These are phyloP conservation scores for Coregonus ussuriensis DNA, from an alignment of 2,797 vertebrate species.

Conservation along the genomic window DNA sequence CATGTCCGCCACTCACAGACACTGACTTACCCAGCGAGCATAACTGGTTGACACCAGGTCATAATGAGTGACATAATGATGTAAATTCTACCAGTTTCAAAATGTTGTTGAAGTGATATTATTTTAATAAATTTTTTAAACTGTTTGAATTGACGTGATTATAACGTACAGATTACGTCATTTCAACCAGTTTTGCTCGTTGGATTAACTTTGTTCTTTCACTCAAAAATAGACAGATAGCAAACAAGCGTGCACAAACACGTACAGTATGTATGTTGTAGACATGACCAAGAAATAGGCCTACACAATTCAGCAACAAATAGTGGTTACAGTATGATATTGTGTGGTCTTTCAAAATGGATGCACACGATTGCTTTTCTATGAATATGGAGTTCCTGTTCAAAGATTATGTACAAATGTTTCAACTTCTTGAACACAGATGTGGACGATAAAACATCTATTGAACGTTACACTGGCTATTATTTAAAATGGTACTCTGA, in stretches of 20 bases:
- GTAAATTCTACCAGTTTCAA: no score
- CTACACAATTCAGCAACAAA: neutral
- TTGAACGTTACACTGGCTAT: neutral
- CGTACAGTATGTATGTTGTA: neutral
- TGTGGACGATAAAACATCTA: neutral
- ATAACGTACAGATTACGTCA: neutral
- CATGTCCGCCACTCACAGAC: neutral
- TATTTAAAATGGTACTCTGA: conserved; percentile 9
- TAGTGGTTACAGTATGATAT: neutral
- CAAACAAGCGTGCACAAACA: neutral
- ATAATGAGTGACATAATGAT: neutral
- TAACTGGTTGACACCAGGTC: neutral
- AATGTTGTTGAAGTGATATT: neutral
- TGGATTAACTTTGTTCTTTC: conserved; percentile 3
- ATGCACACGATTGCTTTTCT: neutral
- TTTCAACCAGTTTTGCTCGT: neutral
- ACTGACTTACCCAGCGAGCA: neutral
- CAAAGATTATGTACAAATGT: neutral
- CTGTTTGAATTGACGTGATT: neutral
- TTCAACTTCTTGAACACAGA: neutral
- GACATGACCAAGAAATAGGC: neutral
- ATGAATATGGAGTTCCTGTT: neutral
- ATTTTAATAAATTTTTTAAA: neutral
- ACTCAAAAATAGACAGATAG: neutral
- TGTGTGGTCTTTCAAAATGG: neutral